Evolutionary conservation across 2,113 vertebrate species (phyloP).

Genomic region (Amazona vittata): DNA sequence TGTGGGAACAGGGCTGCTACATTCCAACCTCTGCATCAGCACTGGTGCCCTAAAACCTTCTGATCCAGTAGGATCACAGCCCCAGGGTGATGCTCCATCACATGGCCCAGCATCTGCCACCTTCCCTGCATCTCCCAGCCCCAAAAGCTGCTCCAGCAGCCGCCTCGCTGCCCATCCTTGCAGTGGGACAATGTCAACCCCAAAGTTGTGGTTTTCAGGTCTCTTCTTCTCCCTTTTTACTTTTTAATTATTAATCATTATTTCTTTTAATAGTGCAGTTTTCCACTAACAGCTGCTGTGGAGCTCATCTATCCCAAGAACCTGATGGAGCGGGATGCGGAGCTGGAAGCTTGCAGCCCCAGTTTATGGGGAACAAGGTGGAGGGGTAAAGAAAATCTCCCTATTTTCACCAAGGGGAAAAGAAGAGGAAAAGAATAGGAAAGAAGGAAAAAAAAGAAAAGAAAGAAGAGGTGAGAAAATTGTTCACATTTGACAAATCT

Average conservation of each 20-base stretch:
- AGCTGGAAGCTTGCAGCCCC: background rate
- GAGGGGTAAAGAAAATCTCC: background rate
- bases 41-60: background rate
- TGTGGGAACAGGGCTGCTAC: fast-evolving
- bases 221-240: background rate
- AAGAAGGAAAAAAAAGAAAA: background rate
- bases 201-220: background rate
- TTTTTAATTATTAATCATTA: background rate
- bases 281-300: background rate
- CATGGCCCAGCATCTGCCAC: fast-evolving
- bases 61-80: fast-evolving
- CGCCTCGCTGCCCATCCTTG: background rate
- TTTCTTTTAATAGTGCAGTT: background rate
- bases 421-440: background rate
- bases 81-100: fast-evolving
- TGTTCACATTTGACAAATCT: slow-evolving; percentile 76
- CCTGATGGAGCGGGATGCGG: background rate
- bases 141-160: background rate
- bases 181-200: background rate
- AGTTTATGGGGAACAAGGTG: background rate
- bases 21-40: background rate
- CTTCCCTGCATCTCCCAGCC: background rate
- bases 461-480: slow-evolving; percentile 58
- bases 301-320: background rate
- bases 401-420: background rate